Conservation (phyloP, 2,888 invertebrate species). For the Lysandra coridon region DNA sequence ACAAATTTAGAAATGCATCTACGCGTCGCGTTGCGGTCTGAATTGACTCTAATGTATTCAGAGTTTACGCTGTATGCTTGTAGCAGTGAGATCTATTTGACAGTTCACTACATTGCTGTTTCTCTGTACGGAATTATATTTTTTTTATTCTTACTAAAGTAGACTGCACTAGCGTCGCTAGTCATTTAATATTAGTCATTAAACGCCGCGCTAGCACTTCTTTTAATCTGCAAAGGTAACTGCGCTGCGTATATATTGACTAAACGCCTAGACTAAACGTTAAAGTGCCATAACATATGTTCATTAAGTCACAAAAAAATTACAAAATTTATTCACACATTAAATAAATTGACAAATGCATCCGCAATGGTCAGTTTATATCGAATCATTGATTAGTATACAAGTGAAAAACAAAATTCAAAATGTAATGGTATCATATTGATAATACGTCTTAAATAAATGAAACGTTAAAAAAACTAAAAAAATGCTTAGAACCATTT, state of each 20-base stretch:
- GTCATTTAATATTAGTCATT: background rate
- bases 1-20: no score
- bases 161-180: background rate
- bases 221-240: background rate
- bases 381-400: constrained; percentile 5
- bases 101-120: no score
- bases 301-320: constrained; percentile 19
- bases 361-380: constrained; percentile 12
- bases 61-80: no score
- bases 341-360: constrained; percentile 29
- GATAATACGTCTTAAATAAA: constrained; percentile 23
- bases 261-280: background rate
- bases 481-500: constrained; percentile 31
- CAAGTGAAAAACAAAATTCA: constrained; percentile 21
- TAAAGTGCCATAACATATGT: background rate
- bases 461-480: constrained; percentile 17
- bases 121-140: no score
- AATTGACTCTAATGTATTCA: no score
- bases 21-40: no score
- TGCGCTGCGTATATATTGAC: background rate
- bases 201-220: background rate
- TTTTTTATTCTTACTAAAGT: background rate
- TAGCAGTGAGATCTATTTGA: background rate
- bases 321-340: constrained; percentile 19
- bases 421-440: background rate